Percentiles rank a stretch among this genome's conserved stretches.
Evolutionary conservation across 2,113 vertebrate species (phyloP).

Genomic region (Macaca mulatta): DNA sequence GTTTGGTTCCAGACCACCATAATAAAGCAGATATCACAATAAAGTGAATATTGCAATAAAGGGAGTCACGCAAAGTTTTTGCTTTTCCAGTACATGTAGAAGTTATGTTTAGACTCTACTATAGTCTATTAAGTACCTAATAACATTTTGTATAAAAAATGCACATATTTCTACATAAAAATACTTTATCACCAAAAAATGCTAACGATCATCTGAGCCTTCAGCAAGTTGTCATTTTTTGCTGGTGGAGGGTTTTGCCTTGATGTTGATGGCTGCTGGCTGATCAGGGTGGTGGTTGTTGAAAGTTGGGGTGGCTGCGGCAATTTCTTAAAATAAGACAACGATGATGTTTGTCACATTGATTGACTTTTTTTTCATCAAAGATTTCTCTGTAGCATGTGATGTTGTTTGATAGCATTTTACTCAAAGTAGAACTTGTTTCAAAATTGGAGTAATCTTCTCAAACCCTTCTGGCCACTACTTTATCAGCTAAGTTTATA

Average conservation of each 20-base stretch:
- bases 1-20: neutral
- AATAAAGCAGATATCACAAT: neutral
- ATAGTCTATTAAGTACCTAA: neutral
- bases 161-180: neutral
- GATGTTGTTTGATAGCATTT: too few species aligned
- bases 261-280: too few species aligned
- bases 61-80: neutral
- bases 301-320: too few species aligned
- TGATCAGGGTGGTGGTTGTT: too few species aligned
- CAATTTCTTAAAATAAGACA: too few species aligned
- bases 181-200: neutral
- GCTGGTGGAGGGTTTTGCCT: neutral
- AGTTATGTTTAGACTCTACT: neutral
- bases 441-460: too few species aligned
- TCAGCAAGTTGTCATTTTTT: neutral
- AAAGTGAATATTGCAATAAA: neutral
- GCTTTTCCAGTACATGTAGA: neutral
- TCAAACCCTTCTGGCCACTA: too few species aligned
- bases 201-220: neutral
- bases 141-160: neutral
- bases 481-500: too few species aligned
- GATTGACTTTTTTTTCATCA: too few species aligned
- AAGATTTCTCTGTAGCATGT: too few species aligned
- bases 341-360: too few species aligned
- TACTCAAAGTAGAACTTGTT: too few species aligned